phyloP scores from a whole-genome alignment of 2,888 invertebrate species.

The Criorhina ranunculi region DNA sequence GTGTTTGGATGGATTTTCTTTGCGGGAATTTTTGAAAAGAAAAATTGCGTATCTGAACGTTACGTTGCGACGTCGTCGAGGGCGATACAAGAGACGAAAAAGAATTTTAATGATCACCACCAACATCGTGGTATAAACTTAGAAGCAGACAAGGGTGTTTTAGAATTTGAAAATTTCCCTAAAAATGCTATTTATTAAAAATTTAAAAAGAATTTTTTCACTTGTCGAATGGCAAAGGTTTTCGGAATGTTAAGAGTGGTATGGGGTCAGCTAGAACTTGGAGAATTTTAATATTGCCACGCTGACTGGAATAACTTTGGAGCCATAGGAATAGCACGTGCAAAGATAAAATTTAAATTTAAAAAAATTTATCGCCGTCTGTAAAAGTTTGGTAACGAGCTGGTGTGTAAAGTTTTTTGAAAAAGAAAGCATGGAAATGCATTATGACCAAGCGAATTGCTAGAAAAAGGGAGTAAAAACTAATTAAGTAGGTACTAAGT shows the following conservation, averaged over 20 bases:
- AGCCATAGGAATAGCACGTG: no score
- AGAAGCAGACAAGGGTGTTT: conserved; percentile 13
- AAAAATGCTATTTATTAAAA: conserved; percentile 40
- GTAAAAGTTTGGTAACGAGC: no score
- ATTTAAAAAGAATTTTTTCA: conserved; percentile 18
- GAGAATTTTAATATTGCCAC: background rate
- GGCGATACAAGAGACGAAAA: conserved; percentile 47
- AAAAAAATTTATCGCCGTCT: no score
- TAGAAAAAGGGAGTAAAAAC: no score
- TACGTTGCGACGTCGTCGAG: background rate
- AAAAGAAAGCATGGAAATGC: no score
- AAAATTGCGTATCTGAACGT: conserved; percentile 50
- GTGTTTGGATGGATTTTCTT: conserved; percentile 37
- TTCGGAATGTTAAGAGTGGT: conserved; percentile 2
- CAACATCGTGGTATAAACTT: background rate
- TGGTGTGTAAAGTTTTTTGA: no score
- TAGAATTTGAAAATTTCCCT: conserved; percentile 22
- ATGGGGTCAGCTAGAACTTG: background rate
- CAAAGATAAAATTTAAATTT: no score
- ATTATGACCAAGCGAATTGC: no score
- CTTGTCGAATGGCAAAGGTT: background rate
- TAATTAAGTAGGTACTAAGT: no score
- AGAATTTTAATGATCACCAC: conserved; percentile 57
- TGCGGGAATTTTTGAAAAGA: conserved; percentile 32
- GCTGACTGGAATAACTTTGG: background rate